A percentile compares a stretch with the other conserved stretches of the same genome.
These are phyloP conservation scores for Atrichornis clamosus DNA, from an alignment of 2,113 vertebrate species.

Conservation along the genomic window DNA sequence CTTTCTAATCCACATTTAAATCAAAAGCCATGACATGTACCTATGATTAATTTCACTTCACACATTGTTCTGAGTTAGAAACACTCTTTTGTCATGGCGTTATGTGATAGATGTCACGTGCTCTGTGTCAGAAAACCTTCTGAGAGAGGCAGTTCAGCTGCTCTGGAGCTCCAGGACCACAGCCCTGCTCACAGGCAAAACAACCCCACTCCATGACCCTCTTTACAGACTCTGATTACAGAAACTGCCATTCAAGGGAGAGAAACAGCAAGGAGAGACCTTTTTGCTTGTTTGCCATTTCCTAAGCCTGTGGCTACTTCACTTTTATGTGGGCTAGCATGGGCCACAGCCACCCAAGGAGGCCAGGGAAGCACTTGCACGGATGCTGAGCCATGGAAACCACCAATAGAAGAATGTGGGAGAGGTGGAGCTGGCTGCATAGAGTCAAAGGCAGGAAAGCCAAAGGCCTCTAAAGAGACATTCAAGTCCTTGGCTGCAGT, in stretches of 20 bases:
- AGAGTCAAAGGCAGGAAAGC: neutral
- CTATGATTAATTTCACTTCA: neutral
- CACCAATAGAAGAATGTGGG: rapidly evolving
- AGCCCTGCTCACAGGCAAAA: neutral
- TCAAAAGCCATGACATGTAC: neutral
- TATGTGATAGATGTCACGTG: neutral
- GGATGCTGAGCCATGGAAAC: neutral
- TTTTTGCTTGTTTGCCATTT: neutral
- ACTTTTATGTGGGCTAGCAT: neutral
- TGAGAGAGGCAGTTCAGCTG: neutral
- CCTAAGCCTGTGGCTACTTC: neutral
- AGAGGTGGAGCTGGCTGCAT: neutral
- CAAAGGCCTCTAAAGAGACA: neutral
- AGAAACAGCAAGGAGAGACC: neutral
- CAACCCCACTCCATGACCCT: rapidly evolving
- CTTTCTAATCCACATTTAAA: neutral
- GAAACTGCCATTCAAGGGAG: neutral
- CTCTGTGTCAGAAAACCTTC: neutral
- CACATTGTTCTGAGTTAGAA: neutral
- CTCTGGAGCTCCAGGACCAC: neutral
- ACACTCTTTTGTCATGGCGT: neutral
- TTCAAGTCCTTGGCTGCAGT: neutral
- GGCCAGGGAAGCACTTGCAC: neutral
- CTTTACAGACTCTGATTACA: neutral
- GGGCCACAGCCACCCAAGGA: neutral